Percentiles rank a stretch among this genome's conserved stretches.
Evolutionary conservation across 2,113 vertebrate genomes (phyloP).

Genomic region (Dolichallabes microphthalmus): DNA sequence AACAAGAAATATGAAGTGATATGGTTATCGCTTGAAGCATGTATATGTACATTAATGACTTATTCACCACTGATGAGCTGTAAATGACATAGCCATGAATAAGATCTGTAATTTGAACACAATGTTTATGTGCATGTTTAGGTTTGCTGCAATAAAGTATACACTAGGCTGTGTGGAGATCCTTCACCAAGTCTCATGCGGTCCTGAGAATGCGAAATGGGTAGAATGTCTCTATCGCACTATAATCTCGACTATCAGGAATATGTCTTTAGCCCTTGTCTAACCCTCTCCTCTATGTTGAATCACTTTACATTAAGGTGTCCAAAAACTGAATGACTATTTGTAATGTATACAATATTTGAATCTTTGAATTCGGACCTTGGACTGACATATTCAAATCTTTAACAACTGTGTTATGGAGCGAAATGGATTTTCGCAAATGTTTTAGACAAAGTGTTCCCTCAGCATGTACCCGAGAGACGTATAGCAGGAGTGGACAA

Average conservation of each 20-base stretch:
- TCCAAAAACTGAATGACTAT: not conserved
- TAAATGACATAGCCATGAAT: constrained; percentile 38
- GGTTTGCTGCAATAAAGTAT: constrained; percentile 46
- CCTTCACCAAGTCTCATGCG: constrained; percentile 55
- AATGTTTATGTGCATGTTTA: constrained; percentile 29
- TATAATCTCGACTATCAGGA: constrained; percentile 5
- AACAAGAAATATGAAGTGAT: not conserved
- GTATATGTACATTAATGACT: constrained; percentile 39
- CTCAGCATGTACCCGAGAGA: too few relatives aligned
- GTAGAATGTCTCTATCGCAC: not conserved
- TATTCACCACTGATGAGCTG: constrained; percentile 20
- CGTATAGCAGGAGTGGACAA: not conserved
- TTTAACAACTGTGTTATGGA: too few relatives aligned
- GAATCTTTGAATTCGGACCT: not conserved
- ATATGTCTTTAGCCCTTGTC: constrained; percentile 49
- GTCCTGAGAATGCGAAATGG: constrained; percentile 69
- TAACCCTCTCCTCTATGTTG: not conserved
- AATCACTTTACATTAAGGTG: constrained; percentile 27
- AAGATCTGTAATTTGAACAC: constrained; percentile 22
- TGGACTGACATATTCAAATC: not conserved
- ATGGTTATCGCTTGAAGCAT: constrained; percentile 47
- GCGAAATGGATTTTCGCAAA: not conserved
- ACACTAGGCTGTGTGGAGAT: constrained; percentile 47
- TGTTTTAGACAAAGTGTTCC: not conserved
- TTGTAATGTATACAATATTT: not conserved